Conservation (phyloP, 2,113 vertebrate genomes). For the Coracopsis vasa region DNA sequence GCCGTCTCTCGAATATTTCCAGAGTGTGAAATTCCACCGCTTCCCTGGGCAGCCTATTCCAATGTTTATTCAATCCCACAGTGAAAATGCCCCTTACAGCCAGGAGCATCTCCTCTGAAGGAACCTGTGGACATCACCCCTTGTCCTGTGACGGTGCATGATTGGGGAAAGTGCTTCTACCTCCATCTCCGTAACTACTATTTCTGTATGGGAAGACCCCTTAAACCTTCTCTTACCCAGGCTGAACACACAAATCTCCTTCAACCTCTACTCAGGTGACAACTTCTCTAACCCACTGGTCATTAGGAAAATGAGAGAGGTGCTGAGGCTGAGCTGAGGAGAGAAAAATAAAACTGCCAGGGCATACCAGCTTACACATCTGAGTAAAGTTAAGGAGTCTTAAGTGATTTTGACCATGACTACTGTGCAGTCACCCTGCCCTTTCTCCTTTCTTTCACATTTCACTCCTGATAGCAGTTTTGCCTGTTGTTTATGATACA, state of each 20-base stretch:
- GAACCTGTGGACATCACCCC: not conserved
- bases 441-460: not conserved
- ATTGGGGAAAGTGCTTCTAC: not conserved
- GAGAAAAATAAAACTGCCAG: not conserved
- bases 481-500: not conserved
- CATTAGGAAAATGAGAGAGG: not conserved
- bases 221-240: not conserved
- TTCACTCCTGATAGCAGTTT: not conserved
- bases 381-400: not conserved
- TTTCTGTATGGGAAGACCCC: not conserved
- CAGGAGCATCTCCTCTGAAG: not conserved
- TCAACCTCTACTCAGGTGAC: not conserved
- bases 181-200: not conserved
- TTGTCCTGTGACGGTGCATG: not conserved
- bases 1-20: rapidly evolving
- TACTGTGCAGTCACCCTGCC: not conserved
- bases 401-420: not conserved
- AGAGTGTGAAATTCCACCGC: not conserved
- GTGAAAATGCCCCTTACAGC: not conserved
- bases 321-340: not conserved
- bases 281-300: not conserved
- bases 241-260: not conserved
- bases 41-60: not conserved
- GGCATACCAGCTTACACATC: not conserved
- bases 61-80: rapidly evolving